Evolutionary conservation across 2,113 vertebrate species (phyloP).

Genomic region (Cephalopterus ornatus): DNA sequence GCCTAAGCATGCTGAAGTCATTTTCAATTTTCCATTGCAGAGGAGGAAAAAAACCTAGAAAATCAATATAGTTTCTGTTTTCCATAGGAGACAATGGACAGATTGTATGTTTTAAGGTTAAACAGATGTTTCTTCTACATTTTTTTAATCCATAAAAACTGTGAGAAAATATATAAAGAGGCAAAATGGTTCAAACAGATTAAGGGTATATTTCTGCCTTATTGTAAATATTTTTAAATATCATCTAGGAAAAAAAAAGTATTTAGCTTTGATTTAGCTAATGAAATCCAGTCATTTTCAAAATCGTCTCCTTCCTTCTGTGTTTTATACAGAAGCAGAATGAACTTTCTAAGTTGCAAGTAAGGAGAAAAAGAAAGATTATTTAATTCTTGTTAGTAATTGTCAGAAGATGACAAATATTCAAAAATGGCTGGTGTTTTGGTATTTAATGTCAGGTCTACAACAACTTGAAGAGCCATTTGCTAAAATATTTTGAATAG

Average conservation of each 20-base stretch:
- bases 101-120: conserved; percentile 26
- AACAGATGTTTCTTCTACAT: conserved; percentile 38
- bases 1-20: conserved; percentile 7
- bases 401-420: neutral
- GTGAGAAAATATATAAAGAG: neutral
- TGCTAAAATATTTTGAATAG: neutral
- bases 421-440: neutral
- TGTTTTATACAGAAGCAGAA: neutral
- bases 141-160: conserved; percentile 17
- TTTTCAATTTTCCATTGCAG: conserved; percentile 33
- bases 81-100: conserved; percentile 9
- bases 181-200: neutral
- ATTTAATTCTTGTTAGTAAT: neutral
- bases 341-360: neutral
- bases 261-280: neutral
- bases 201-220: conserved; percentile 1
- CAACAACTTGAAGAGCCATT: neutral
- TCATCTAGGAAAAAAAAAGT: neutral
- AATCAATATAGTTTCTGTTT: conserved; percentile 22
- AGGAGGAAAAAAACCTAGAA: conserved; percentile 6
- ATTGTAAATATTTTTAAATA: neutral
- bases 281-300: neutral
- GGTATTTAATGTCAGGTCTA: neutral
- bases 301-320: neutral
- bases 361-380: neutral